Evolutionary conservation across 2,888 invertebrate species (phyloP).

Genomic region (Mongoloraphidia duomilia): DNA sequence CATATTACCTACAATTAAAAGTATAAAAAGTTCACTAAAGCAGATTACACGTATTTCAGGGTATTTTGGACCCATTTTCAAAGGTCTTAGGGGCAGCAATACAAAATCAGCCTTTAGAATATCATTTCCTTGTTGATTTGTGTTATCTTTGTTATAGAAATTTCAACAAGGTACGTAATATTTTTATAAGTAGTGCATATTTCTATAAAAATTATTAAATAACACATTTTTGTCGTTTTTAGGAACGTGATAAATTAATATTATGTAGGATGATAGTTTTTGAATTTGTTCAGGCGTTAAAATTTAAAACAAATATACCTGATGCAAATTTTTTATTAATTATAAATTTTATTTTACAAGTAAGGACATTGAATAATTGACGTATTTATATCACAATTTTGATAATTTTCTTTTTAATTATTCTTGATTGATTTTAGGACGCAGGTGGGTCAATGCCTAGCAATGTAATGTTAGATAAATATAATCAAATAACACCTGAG

Average conservation of each 20-base stretch:
- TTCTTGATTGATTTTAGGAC: conserved; percentile 34
- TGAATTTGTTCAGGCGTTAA: conserved; percentile 88
- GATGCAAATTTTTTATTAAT: conserved; percentile 88
- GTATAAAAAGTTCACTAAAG: background rate
- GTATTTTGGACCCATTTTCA: conserved; percentile 86
- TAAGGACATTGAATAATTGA: conserved; percentile 16
- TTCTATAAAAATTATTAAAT: conserved; percentile 1
- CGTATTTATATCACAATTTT: background rate
- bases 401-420: background rate
- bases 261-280: conserved; percentile 83
- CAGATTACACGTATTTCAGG: conserved; percentile 31
- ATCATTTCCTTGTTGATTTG: conserved; percentile 68
- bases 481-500: conserved; percentile 26
- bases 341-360: conserved; percentile 76
- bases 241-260: conserved; percentile 88
- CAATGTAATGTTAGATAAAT: conserved; percentile 51
- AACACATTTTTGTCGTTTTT: conserved; percentile 14
- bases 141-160: conserved; percentile 82
- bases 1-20: background rate
- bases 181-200: too few relatives aligned
- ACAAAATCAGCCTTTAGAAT: conserved; percentile 71
- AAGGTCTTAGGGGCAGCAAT: conserved; percentile 88
- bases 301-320: conserved; percentile 88
- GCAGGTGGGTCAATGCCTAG: conserved; percentile 76
- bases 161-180: conserved; percentile 50